Conservation (phyloP, 2,888 invertebrate genomes). For the Cheilosia urbana region DNA sequence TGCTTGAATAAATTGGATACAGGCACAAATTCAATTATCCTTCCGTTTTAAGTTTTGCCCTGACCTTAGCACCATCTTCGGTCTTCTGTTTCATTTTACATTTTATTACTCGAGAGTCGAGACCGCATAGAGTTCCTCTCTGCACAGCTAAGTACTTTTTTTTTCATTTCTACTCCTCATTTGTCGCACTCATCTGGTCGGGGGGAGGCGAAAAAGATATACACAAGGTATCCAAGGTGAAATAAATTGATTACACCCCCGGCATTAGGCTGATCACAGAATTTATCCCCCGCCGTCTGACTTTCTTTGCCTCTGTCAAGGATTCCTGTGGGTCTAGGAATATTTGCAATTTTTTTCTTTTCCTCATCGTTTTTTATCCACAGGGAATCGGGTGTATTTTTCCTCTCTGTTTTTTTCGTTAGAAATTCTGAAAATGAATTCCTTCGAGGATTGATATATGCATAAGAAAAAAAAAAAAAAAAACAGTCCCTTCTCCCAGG, state of each 20-base stretch:
- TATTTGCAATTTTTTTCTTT: conserved; percentile 1
- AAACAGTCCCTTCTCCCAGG: neutral
- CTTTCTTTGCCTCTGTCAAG: conserved; percentile 18
- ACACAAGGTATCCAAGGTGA: conserved; percentile 48
- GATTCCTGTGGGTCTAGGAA: conserved; percentile 21
- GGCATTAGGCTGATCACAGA: neutral
- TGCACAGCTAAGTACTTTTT: neutral
- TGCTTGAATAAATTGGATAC: conserved; percentile 55
- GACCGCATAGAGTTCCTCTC: conserved; percentile 1
- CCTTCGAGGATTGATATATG: neutral
- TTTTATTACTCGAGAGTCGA: neutral
- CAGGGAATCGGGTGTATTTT: too few relatives aligned
- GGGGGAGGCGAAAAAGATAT: conserved; percentile 5
- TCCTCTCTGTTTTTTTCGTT: too few relatives aligned
- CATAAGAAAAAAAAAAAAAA: conserved; percentile 29
- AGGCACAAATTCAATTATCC: conserved; percentile 64
- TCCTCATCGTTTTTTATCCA: neutral
- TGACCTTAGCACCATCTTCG: neutral
- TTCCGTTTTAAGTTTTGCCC: conserved; percentile 20
- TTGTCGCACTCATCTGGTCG: conserved; percentile 15
- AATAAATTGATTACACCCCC: conserved; percentile 58
- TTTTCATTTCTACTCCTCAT: conserved; percentile 6
- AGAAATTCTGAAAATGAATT: conserved; percentile 36
- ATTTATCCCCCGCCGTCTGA: conserved; percentile 1
- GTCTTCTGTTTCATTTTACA: neutral